Percentiles rank a stretch among this genome's conserved stretches.
These are phyloP conservation scores for Maccullochella peelii DNA, from an alignment of 2,113 vertebrate genomes.

Conservation along the genomic window DNA sequence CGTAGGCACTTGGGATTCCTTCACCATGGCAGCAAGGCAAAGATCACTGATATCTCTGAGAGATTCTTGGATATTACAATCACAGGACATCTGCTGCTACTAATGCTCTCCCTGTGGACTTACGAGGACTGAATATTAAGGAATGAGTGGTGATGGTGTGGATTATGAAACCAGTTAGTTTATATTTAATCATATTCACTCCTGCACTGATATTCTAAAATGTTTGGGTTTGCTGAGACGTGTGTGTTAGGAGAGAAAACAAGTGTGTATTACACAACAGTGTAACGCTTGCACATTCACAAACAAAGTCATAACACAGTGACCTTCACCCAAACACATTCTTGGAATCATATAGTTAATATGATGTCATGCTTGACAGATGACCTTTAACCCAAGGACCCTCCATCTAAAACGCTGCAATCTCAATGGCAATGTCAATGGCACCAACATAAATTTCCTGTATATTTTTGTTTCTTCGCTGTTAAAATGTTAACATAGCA, in stretches of 20 bases:
- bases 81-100: slow-evolving; percentile 66
- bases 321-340: slow-evolving; percentile 29
- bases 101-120: slow-evolving; percentile 60
- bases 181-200: background rate
- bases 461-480: slow-evolving; percentile 6
- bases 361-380: slow-evolving; percentile 1
- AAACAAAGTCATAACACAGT: slow-evolving; percentile 18
- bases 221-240: background rate
- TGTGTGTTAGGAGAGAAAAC: background rate
- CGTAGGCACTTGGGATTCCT: slow-evolving; percentile 40
- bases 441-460: background rate
- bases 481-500: slow-evolving; percentile 16
- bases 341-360: slow-evolving; percentile 5
- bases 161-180: slow-evolving; percentile 35
- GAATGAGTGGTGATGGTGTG: slow-evolving; percentile 14
- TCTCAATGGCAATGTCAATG: slow-evolving; percentile 8
- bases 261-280: background rate
- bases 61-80: slow-evolving; percentile 67
- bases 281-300: slow-evolving; percentile 2
- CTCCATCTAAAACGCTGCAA: slow-evolving; percentile 6
- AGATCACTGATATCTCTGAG: slow-evolving; percentile 49
- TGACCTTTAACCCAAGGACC: slow-evolving; percentile 15
- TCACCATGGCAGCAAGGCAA: slow-evolving; percentile 36
- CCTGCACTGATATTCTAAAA: background rate
- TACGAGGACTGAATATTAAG: slow-evolving; percentile 47